Base-by-base conservation (phyloP, 1,140 invertebrate genomes). In the Cyclargus thomasi region DNA sequence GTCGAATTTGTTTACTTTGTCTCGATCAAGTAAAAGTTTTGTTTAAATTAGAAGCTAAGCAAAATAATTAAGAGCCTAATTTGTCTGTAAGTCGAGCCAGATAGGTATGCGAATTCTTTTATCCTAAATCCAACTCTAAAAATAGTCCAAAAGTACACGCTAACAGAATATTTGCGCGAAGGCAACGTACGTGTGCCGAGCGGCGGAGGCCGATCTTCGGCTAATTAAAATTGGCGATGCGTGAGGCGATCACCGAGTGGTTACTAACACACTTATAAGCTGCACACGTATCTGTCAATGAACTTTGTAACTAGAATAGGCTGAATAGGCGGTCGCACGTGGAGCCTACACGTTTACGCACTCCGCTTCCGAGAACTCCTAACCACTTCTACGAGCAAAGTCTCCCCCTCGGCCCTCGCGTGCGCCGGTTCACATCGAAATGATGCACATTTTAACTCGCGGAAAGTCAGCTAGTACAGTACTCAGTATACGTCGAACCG, bases 241-340 rank as follows among this genome's bases (percentile, higher is more conserved):
- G 83, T 86, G 81, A 86, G 78, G 71, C 82, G 84, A 86, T 78
- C 80, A 81, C 75, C 74, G 77, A 84, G 74, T 82, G 78, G 75
- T 85, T 86, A 85, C 78, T 85, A 85, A 85, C 78, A 77, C 79
- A 83, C 81, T 82, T 85, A 83, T 82, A 90, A 82, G 79, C 85
- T 82, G 79, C 84, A 85, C 85, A 88, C 87, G 86, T 85, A 84
- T 82, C 87, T 86, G 87, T 88, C 87, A 90, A 88, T 88, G 87
- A 88, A 90, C 87, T 86, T 80, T 82, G 77, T 75, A 78, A 70
- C 77, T 77, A 75, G 82, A 78, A 72, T 73, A 72, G 77, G 67
- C 70, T 70, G 70, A 77, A 81, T 80, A 79, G 75, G 70, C 67
- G 69, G 64, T 75, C 74, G 80, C 76, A 79, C 80, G 78, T 81